phyloP scores from a whole-genome alignment of 1,140 invertebrate species.

The Temnothorax nylanderi region DNA sequence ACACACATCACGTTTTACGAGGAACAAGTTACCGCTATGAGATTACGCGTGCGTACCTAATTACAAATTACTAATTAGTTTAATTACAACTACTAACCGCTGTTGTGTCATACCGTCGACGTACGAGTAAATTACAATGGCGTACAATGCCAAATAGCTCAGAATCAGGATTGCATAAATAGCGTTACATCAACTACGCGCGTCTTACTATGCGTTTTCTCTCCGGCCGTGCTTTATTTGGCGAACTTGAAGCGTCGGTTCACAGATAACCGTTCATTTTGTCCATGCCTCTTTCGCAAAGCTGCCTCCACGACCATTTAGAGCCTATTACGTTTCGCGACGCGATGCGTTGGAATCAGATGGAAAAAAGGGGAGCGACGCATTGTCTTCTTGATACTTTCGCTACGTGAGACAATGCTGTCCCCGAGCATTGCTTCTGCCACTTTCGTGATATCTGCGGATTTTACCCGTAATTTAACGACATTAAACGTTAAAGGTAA shows the following conservation, averaged over 20 bases:
- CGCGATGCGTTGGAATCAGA: constrained; percentile 8
- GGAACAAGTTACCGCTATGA: neutral
- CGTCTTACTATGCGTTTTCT: constrained; percentile 16
- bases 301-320: constrained; percentile 25
- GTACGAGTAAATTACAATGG: neutral
- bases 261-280: neutral
- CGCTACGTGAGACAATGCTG: neutral
- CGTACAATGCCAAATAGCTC: constrained; percentile 24
- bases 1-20: neutral
- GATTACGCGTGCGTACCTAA: neutral
- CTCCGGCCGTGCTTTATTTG: constrained; percentile 31
- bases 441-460: neutral
- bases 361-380: neutral
- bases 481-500: neutral
- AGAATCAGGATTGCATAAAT: constrained; percentile 15
- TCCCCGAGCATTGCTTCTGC: neutral
- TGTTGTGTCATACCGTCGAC: constrained; percentile 5
- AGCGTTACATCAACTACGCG: constrained; percentile 12
- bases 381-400: constrained; percentile 31
- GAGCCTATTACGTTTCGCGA: constrained; percentile 36
- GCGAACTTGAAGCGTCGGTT: constrained; percentile 13
- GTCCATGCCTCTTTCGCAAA: constrained; percentile 10
- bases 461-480: neutral
- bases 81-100: neutral
- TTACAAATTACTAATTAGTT: constrained; percentile 20